A percentile compares a stretch with the other conserved stretches of the same genome.
Evolutionary conservation across 2,113 vertebrate species (phyloP).

Genomic region (Dipodomys ordii): DNA sequence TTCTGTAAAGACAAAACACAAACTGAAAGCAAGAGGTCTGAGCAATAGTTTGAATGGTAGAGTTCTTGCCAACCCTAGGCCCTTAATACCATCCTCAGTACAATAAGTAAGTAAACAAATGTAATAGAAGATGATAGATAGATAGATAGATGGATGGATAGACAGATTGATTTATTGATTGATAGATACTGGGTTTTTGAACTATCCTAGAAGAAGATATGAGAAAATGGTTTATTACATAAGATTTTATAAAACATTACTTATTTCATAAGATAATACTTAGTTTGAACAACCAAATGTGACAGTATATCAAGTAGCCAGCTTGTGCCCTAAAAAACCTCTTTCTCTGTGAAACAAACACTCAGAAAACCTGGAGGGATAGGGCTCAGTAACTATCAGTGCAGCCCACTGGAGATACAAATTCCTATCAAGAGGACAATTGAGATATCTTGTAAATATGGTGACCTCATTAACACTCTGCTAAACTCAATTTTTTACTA

Average conservation of each 20-base stretch:
- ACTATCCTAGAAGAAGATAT: constrained; percentile 3
- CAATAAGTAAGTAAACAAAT: too few species aligned
- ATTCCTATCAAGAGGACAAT: constrained; percentile 43
- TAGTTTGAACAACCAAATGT: background rate
- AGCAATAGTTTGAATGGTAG: too few species aligned
- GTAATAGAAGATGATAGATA: too few species aligned
- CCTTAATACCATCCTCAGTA: too few species aligned
- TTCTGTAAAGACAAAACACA: too few species aligned
- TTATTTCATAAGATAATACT: background rate
- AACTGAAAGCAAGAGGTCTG: too few species aligned
- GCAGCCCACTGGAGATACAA: background rate
- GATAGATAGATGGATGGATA: too few species aligned
- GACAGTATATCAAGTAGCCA: background rate
- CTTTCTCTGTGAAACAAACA: constrained; percentile 10
- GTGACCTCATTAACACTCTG: constrained; percentile 50
- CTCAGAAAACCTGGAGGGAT: constrained; percentile 1
- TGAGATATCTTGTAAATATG: constrained; percentile 1
- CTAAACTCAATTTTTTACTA: constrained; percentile 52
- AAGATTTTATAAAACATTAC: background rate
- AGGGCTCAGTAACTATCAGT: background rate
- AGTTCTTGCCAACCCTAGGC: too few species aligned
- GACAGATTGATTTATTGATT: too few species aligned
- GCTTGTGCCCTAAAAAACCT: background rate
- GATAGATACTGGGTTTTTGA: background rate
- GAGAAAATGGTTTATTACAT: background rate